Percentiles rank a stretch among this genome's conserved stretches.
These are phyloP conservation scores for Molothrus aeneus DNA, from an alignment of 2,797 vertebrate species.

Conservation along the genomic window DNA sequence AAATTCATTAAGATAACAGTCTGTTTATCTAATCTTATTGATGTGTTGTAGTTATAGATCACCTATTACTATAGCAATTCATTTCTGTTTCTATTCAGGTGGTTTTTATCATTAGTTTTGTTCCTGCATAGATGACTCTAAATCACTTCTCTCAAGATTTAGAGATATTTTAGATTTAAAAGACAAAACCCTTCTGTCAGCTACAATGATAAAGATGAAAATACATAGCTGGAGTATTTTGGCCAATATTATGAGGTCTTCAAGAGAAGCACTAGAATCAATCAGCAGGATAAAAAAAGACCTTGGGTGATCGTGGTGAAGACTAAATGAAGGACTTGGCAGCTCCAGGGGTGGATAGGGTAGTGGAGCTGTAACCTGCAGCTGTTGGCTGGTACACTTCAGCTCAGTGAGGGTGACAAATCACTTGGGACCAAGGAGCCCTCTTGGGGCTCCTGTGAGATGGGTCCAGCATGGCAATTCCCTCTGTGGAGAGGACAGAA, in stretches of 20 bases:
- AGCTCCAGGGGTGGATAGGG: neutral
- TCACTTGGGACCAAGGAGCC: neutral
- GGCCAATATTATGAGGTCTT: neutral
- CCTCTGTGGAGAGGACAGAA: neutral
- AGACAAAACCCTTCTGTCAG: neutral
- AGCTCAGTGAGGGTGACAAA: neutral
- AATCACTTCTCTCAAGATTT: neutral
- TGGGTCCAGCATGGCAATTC: neutral
- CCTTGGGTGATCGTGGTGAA: neutral
- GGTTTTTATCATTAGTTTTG: neutral
- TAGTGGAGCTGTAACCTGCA: neutral
- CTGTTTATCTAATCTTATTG: conserved; percentile 35
- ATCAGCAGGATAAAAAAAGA: neutral
- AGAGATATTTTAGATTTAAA: conserved; percentile 9
- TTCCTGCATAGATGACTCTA: neutral
- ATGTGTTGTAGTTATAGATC: conserved; percentile 14
- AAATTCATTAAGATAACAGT: conserved; percentile 38
- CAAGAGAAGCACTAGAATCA: neutral
- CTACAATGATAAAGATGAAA: neutral
- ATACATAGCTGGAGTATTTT: neutral
- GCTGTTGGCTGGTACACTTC: neutral
- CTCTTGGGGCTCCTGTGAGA: neutral
- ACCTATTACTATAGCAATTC: neutral
- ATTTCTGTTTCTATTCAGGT: conserved; percentile 27
- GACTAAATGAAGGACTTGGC: neutral